Evolutionary conservation across 2,113 vertebrate species (phyloP).

Genomic region (Neogobius melanostomus): DNA sequence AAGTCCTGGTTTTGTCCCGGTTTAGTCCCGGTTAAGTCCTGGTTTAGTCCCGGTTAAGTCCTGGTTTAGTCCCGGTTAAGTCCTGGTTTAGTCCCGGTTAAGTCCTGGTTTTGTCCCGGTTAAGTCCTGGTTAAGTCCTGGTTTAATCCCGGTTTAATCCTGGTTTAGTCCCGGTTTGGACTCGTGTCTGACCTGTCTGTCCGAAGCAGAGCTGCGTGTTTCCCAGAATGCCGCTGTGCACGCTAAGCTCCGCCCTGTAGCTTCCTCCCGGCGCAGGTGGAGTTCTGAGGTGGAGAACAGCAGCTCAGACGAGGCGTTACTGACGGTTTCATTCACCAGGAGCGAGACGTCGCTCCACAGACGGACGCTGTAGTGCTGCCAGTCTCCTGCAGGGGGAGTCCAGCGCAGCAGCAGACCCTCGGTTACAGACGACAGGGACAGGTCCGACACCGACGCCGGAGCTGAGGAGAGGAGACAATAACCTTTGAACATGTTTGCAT

Average conservation of each 20-base stretch:
- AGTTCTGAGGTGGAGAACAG: slow-evolving; percentile 1
- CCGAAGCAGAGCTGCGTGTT: slow-evolving; percentile 74
- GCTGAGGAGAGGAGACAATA: slow-evolving; percentile 69
- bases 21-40: too few species aligned
- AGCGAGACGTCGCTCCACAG: slow-evolving; percentile 74
- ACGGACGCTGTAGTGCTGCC: slow-evolving; percentile 84
- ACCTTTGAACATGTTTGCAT: too few species aligned
- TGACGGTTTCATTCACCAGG: slow-evolving; percentile 76
- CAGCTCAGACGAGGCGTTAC: slow-evolving; percentile 60
- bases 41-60: too few species aligned
- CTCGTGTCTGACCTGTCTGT: slow-evolving; percentile 77
- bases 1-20: too few species aligned
- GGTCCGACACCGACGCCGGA: slow-evolving; percentile 75
- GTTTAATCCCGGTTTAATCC: too few species aligned
- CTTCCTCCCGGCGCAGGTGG: slow-evolving; percentile 75
- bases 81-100: too few species aligned
- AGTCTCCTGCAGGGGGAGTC: slow-evolving; percentile 86
- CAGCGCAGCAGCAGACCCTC: slow-evolving; percentile 80
- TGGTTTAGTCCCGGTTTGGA: not conserved
- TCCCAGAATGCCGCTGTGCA: slow-evolving; percentile 80
- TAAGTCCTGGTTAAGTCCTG: too few species aligned
- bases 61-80: too few species aligned
- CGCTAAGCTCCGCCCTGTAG: slow-evolving; percentile 79
- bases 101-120: too few species aligned
- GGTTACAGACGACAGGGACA: slow-evolving; percentile 61